Conservation (phyloP, 1,140 invertebrate species). For the Drosophila funebris region DNA sequence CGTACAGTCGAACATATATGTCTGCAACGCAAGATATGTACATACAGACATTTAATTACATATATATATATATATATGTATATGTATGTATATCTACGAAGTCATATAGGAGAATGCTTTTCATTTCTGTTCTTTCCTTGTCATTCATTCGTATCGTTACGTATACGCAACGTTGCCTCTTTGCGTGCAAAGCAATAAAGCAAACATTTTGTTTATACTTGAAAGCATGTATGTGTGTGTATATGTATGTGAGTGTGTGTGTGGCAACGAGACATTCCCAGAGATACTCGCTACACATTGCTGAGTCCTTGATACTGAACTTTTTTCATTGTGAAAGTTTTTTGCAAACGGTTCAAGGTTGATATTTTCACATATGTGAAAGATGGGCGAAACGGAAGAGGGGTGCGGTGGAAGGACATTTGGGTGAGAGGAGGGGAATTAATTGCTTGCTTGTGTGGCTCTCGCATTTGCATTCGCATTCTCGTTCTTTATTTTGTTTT, state of each 20-base stretch:
- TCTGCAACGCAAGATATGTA: neutral
- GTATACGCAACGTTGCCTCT: slow-evolving; percentile 69
- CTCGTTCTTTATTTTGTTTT: slow-evolving; percentile 25
- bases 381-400: neutral
- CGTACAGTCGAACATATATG: slow-evolving; percentile 28
- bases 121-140: slow-evolving; percentile 39
- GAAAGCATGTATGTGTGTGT: neutral
- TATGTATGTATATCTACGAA: neutral
- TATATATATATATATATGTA: slow-evolving; percentile 2
- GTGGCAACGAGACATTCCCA: neutral
- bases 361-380: slow-evolving; percentile 31
- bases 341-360: slow-evolving; percentile 76
- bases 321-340: slow-evolving; percentile 82
- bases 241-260: neutral
- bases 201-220: slow-evolving; percentile 44
- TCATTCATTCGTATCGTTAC: slow-evolving; percentile 47
- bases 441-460: slow-evolving; percentile 36
- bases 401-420: neutral
- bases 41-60: slow-evolving; percentile 10
- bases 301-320: slow-evolving; percentile 79
- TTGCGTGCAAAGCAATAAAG: slow-evolving; percentile 52
- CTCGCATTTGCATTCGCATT: slow-evolving; percentile 28
- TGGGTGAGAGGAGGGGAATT: neutral
- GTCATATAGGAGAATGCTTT: slow-evolving; percentile 13
- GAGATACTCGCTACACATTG: slow-evolving; percentile 57